Percentiles rank a stretch among this genome's conserved stretches.
phyloP scores from a whole-genome alignment of 2,888 invertebrate genomes.

The Eristalis intricaria region DNA sequence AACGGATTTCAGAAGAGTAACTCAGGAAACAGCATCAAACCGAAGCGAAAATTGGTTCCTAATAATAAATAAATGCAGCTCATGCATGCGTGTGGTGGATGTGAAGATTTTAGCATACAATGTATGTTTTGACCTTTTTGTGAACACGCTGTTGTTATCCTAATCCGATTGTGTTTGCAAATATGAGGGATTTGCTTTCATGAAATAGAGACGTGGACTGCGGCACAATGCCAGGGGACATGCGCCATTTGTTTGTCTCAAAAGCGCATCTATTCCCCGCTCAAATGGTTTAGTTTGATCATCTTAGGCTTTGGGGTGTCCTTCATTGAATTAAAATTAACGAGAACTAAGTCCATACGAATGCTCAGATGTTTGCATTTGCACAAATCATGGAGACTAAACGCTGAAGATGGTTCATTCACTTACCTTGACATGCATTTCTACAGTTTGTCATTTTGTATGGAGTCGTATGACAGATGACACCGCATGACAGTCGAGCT shows the following conservation, averaged over 20 bases:
- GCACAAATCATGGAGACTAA: too few relatives aligned
- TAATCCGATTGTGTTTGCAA: slow-evolving; percentile 65
- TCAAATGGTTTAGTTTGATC: background rate
- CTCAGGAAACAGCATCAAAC: slow-evolving; percentile 24
- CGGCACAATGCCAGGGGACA: slow-evolving; percentile 21
- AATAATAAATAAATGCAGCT: background rate
- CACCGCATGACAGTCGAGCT: too few relatives aligned
- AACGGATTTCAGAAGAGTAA: background rate
- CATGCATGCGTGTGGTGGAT: background rate
- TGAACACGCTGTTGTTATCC: slow-evolving; percentile 38
- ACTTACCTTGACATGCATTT: too few relatives aligned
- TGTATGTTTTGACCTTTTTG: background rate
- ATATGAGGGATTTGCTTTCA: slow-evolving; percentile 47
- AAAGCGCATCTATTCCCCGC: slow-evolving; percentile 21
- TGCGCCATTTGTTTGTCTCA: slow-evolving; percentile 59
- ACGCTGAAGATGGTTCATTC: too few relatives aligned
- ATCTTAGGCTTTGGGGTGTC: background rate
- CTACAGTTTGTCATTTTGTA: too few relatives aligned
- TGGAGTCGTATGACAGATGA: too few relatives aligned
- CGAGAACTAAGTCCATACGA: too few relatives aligned
- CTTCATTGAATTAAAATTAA: background rate
- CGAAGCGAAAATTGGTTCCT: background rate
- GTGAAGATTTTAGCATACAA: slow-evolving; percentile 4
- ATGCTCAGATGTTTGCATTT: too few relatives aligned
- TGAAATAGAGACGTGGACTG: background rate